These are phyloP conservation scores for Caradrina clavipalpis DNA, from an alignment of 2,888 invertebrate species.

Conservation along the genomic window DNA sequence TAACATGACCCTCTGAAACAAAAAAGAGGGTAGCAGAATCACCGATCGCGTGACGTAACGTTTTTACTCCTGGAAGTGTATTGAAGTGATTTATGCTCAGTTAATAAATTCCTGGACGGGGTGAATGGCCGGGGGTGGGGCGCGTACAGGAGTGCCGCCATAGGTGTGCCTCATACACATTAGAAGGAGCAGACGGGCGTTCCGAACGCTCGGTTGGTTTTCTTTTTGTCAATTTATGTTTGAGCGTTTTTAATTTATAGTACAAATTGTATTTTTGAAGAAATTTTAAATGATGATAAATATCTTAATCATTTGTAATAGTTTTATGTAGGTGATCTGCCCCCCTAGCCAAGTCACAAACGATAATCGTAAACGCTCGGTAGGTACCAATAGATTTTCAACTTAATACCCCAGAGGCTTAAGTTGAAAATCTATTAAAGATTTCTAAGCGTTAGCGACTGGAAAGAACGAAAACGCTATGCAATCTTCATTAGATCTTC, in stretches of 20 bases:
- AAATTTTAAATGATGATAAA: no score
- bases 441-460: no score
- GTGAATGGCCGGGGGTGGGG: slow-evolving; percentile 76
- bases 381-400: no score
- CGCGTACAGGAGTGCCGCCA: slow-evolving; percentile 72
- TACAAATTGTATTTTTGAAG: not conserved
- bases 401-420: no score
- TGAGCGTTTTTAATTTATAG: not conserved
- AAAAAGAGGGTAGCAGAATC: slow-evolving; percentile 74
- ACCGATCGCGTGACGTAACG: slow-evolving; percentile 74
- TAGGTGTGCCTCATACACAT: slow-evolving; percentile 75
- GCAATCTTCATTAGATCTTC: no score
- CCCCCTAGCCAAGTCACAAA: no score
- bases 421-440: no score
- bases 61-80: slow-evolving; percentile 73
- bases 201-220: slow-evolving; percentile 21
- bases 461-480: no score
- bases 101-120: slow-evolving; percentile 84
- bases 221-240: slow-evolving; percentile 7
- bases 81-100: slow-evolving; percentile 76
- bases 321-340: no score
- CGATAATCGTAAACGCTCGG: no score
- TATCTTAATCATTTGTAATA: no score
- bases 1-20: slow-evolving; percentile 70
- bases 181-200: slow-evolving; percentile 61